Evolutionary conservation across 2,113 vertebrate genomes (phyloP).

Genomic region (Penelope pileata): DNA sequence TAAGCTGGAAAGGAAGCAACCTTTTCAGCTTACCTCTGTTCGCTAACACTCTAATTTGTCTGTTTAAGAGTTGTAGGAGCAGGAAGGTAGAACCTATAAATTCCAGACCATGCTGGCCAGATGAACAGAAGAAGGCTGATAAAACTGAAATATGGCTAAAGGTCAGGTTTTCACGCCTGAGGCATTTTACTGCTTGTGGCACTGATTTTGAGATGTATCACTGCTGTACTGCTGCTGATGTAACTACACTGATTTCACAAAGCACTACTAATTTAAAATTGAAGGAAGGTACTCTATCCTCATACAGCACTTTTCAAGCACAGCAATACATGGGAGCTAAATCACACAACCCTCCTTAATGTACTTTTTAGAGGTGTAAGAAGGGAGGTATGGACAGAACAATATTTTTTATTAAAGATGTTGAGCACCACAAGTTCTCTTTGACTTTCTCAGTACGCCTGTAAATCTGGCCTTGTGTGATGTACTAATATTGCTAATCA

Average conservation of each 20-base stretch:
- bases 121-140: not conserved
- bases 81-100: not conserved
- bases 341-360: not conserved
- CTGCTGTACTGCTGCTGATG: not conserved
- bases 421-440: not conserved
- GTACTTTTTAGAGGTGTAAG: not conserved
- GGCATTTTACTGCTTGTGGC: not conserved
- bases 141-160: not conserved
- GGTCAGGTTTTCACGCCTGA: not conserved
- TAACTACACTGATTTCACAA: not conserved
- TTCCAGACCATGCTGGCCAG: not conserved
- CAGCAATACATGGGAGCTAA: not conserved
- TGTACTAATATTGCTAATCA: not conserved
- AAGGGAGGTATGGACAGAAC: not conserved
- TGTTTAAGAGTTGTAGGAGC: not conserved
- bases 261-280: not conserved
- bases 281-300: not conserved
- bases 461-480: not conserved
- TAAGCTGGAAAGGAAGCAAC: not conserved
- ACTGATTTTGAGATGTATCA: not conserved
- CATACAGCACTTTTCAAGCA: not conserved
- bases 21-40: not conserved
- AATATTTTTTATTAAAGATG: not conserved
- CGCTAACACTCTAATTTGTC: not conserved
- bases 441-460: not conserved